phyloP scores from a whole-genome alignment of 1,140 invertebrate genomes.

The Zaprionus tsacasi region DNA sequence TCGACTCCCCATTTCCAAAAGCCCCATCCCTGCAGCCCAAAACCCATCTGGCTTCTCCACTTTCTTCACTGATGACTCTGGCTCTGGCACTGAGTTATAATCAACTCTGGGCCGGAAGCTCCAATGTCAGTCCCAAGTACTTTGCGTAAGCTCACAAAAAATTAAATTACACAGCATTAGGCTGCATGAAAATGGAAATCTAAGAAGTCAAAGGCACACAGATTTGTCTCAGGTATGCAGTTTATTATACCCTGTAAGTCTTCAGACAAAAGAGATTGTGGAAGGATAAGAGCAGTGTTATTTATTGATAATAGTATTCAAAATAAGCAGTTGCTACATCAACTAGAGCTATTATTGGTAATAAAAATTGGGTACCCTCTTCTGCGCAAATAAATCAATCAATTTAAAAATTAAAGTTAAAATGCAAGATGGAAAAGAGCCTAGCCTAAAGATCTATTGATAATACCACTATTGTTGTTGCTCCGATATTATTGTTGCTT shows the following conservation, averaged over 20 bases:
- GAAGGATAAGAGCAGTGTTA: no score
- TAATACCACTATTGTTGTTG: no score
- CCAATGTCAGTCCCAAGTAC: background rate
- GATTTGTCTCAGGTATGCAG: background rate
- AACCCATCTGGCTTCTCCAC: background rate
- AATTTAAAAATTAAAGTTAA: no score
- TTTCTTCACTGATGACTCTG: conserved; percentile 19
- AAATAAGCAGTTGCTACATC: no score
- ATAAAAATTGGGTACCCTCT: no score
- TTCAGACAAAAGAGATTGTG: background rate
- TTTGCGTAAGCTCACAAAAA: conserved; percentile 3
- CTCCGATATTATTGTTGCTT: no score
- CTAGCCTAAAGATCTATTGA: no score
- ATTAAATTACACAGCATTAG: conserved; percentile 21
- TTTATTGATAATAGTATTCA: no score
- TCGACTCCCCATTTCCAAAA: background rate
- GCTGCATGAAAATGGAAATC: background rate
- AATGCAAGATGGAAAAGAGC: no score
- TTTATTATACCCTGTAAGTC: background rate
- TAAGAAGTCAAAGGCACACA: background rate
- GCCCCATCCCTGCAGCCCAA: background rate
- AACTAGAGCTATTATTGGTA: no score
- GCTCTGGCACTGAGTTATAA: conserved; percentile 24
- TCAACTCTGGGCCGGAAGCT: conserved; percentile 28
- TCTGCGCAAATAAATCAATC: no score